These are phyloP conservation scores for Taeniopygia guttata DNA, from an alignment of 2,797 vertebrate species.

Conservation along the genomic window DNA sequence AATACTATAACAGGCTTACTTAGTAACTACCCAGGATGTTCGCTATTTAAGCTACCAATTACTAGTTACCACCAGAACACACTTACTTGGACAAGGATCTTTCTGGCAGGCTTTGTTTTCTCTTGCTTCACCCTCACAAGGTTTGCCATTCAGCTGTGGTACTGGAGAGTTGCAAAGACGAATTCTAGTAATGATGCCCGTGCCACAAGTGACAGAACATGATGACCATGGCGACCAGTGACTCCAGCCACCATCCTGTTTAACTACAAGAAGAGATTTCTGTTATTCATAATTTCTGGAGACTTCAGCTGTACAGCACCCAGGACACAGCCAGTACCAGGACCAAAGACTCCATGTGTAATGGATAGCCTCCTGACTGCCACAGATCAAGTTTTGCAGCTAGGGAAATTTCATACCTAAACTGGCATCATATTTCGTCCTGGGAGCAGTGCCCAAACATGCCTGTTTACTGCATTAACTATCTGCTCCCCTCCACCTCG, in stretches of 20 bases:
- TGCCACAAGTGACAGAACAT: constrained; percentile 94
- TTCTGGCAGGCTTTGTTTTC: constrained; percentile 89
- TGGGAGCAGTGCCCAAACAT: background rate
- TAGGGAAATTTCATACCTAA: background rate
- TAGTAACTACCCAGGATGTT: background rate
- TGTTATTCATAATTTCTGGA: background rate
- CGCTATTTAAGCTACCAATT: background rate
- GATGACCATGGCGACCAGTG: constrained; percentile 99
- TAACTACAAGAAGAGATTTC: constrained; percentile 78
- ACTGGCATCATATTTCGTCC: background rate
- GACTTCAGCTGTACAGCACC: background rate
- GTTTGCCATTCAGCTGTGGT: constrained; percentile 92
- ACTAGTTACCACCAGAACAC: background rate
- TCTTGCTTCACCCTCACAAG: constrained; percentile 90
- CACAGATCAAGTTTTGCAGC: background rate
- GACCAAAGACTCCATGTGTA: background rate
- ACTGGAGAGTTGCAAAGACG: constrained; percentile 98
- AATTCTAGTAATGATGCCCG: constrained; percentile 92
- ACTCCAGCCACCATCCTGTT: constrained; percentile 97
- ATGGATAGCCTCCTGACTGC: background rate
- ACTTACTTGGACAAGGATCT: constrained; percentile 91
- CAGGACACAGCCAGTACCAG: background rate
- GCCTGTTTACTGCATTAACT: background rate
- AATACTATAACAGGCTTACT: background rate
- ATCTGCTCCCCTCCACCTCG: background rate